These are phyloP conservation scores for Hiodon alosoides DNA, from an alignment of 2,113 vertebrate species.

Conservation along the genomic window DNA sequence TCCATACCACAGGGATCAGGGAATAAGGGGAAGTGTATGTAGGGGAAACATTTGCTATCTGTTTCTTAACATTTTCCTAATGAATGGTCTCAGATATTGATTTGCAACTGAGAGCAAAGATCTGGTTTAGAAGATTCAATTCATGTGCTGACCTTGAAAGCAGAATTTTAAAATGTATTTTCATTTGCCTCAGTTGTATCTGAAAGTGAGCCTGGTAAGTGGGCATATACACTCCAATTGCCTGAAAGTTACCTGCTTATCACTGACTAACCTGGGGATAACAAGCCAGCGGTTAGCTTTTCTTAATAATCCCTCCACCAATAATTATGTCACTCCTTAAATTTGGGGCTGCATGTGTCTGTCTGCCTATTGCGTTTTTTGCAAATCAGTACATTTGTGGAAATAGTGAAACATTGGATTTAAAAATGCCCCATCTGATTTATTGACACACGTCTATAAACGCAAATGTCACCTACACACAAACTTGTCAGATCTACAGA, in stretches of 20 bases:
- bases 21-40: neutral
- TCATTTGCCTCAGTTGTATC: neutral
- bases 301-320: neutral
- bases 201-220: neutral
- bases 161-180: neutral
- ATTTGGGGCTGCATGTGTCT: neutral
- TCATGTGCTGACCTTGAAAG: neutral
- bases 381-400: too few species aligned
- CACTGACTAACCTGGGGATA: neutral
- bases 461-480: neutral
- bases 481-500: neutral
- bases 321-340: conserved; percentile 1
- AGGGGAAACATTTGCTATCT: too few species aligned
- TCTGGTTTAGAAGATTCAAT: neutral
- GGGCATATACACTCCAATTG: neutral
- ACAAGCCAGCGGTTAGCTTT: conserved; percentile 12
- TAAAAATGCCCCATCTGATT: neutral
- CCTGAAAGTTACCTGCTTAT: neutral
- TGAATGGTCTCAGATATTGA: neutral
- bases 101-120: too few species aligned
- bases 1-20: neutral
- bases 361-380: too few species aligned
- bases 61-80: neutral
- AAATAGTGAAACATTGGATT: too few species aligned
- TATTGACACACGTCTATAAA: neutral